Conservation (phyloP, 2,888 invertebrate species). For the Agrochola lota region DNA sequence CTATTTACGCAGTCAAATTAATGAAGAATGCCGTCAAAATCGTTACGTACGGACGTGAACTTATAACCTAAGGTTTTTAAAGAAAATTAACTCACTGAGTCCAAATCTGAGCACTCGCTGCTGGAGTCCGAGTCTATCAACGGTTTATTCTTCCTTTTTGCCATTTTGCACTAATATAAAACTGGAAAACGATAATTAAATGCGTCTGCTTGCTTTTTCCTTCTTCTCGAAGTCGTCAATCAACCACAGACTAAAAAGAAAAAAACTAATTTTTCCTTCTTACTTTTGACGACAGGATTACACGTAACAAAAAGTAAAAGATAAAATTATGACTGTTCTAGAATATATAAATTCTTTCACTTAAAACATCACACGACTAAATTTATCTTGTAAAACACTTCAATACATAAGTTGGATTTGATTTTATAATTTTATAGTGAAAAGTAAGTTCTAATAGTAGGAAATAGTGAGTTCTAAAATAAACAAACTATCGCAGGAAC, state of each 20-base stretch:
- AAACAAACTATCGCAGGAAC: background rate
- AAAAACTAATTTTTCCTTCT: slow-evolving; percentile 29
- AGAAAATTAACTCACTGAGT: slow-evolving; percentile 92
- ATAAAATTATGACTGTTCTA: slow-evolving; percentile 6
- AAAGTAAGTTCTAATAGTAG: background rate
- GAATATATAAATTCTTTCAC: background rate
- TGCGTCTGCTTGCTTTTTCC: slow-evolving; percentile 72
- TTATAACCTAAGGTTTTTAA: slow-evolving; percentile 75
- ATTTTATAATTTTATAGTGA: background rate
- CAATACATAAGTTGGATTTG: too few relatives aligned
- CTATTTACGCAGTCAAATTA: slow-evolving; percentile 84
- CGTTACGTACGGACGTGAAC: slow-evolving; percentile 75
- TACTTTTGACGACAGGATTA: slow-evolving; percentile 24
- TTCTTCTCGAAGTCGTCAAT: slow-evolving; percentile 71
- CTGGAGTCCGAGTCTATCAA: slow-evolving; percentile 96
- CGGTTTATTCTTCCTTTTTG: slow-evolving; percentile 95
- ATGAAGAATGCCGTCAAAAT: slow-evolving; percentile 82
- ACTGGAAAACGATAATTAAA: slow-evolving; percentile 70
- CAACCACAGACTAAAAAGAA: slow-evolving; percentile 66
- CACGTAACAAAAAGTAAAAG: slow-evolving; percentile 18
- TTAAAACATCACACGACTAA: background rate
- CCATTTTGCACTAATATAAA: slow-evolving; percentile 90
- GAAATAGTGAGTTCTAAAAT: background rate
- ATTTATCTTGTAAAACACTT: background rate
- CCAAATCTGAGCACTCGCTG: slow-evolving; percentile 95